phyloP scores from a whole-genome alignment of 1,140 invertebrate genomes.

The Aporrectodea caliginosa region DNA sequence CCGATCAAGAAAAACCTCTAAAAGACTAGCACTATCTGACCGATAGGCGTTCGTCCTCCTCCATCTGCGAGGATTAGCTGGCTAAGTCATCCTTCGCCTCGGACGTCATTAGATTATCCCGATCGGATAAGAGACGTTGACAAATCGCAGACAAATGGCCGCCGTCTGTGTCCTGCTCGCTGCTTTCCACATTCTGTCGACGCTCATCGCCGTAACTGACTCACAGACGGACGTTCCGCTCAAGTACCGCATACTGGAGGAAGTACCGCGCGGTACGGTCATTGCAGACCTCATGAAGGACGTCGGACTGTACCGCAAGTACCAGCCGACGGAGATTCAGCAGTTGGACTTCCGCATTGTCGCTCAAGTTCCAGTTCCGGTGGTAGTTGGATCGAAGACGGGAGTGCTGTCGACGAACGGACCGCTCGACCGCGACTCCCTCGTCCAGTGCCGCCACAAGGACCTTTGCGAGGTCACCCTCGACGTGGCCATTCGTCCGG shows the following conservation, averaged over 20 bases:
- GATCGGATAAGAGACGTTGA: neutral
- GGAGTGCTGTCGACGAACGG: constrained; percentile 21
- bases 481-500: constrained; percentile 22
- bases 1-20: no score
- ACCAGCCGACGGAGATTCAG: constrained; percentile 8
- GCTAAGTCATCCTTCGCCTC: no score
- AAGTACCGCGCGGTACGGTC: constrained; percentile 26
- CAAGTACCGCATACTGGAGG: constrained; percentile 15
- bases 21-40: no score
- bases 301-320: constrained; percentile 5
- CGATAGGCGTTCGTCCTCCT: no score
- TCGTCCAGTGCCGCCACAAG: constrained; percentile 1
- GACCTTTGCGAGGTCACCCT: constrained; percentile 20
- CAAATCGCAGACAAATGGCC: neutral
- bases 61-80: no score
- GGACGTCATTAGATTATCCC: neutral
- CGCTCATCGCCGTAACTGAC: neutral
- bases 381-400: constrained; percentile 13
- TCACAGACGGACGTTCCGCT: neutral
- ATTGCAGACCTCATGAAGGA: constrained; percentile 27
- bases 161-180: neutral
- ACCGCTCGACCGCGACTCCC: constrained; percentile 21
- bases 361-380: neutral
- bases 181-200: neutral
- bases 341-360: neutral